These are phyloP conservation scores for Phalacrocorax aristotelis DNA, from an alignment of 2,113 vertebrate genomes.

Conservation along the genomic window DNA sequence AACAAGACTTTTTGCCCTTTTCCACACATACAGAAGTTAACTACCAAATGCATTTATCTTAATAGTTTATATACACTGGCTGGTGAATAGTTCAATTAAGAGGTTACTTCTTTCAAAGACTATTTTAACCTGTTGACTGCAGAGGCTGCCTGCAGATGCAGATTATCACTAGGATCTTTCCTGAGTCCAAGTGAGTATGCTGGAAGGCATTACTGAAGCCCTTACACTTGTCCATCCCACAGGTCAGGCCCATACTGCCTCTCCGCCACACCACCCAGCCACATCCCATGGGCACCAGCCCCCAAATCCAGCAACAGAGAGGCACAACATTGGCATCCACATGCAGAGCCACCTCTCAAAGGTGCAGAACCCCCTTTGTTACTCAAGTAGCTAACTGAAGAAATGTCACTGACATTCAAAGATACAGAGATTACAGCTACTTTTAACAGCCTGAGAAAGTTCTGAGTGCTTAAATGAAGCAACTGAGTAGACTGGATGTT, in stretches of 20 bases:
- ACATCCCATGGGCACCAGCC: not conserved
- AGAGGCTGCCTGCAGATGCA: not conserved
- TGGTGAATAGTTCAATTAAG: not conserved
- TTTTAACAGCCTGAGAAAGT: not conserved
- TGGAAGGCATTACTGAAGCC: not conserved
- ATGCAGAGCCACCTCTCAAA: not conserved
- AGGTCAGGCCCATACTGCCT: not conserved
- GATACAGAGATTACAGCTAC: not conserved
- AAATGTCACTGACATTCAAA: not conserved
- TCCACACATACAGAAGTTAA: not conserved
- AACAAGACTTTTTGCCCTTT: not conserved
- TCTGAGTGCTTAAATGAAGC: not conserved
- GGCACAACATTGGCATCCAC: rapidly evolving
- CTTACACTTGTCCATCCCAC: not conserved
- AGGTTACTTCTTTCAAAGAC: not conserved
- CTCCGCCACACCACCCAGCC: not conserved
- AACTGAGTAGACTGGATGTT: not conserved
- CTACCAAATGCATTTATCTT: not conserved
- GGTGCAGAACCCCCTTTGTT: not conserved
- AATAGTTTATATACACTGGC: not conserved
- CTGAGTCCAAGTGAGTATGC: not conserved
- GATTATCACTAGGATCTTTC: not conserved
- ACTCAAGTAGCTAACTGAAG: not conserved
- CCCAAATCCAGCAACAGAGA: not conserved
- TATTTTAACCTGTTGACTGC: not conserved